phyloP scores from a whole-genome alignment of 2,888 invertebrate genomes.

The Malthinus flaveolus region DNA sequence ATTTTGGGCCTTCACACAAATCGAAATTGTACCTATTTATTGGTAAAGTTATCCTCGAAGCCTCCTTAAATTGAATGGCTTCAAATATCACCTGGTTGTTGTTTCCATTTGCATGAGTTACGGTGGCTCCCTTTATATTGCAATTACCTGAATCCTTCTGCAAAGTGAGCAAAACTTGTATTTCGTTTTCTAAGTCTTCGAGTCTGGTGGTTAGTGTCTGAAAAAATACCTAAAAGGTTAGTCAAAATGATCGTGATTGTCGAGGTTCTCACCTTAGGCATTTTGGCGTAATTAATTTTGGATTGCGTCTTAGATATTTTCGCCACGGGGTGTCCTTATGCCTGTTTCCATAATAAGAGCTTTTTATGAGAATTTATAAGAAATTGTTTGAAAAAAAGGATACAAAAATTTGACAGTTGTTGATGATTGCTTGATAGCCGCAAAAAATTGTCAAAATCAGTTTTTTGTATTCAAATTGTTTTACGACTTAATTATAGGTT shows the following conservation, averaged over 20 bases:
- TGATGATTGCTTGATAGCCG: neutral
- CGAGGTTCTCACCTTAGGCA: constrained; percentile 21
- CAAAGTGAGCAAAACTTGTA: constrained; percentile 31
- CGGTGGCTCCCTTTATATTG: constrained; percentile 9
- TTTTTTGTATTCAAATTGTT: neutral
- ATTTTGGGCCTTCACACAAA: neutral
- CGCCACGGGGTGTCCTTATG: too few relatives aligned
- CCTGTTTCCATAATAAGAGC: neutral
- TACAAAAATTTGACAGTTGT: constrained; percentile 9
- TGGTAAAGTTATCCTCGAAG: neutral
- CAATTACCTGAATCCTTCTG: constrained; percentile 19
- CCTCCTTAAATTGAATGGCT: neutral
- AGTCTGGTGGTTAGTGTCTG: constrained; percentile 31
- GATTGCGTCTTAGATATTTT: neutral
- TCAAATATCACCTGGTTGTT: neutral
- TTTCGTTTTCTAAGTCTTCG: constrained; percentile 37
- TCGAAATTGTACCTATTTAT: neutral
- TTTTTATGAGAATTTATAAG: constrained; percentile 7
- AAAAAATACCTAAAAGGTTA: neutral
- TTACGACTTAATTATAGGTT: neutral
- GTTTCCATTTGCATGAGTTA: constrained; percentile 14
- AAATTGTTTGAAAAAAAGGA: neutral
- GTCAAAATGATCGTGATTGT: neutral
- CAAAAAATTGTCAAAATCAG: neutral
- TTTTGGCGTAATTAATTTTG: neutral